phyloP scores from a whole-genome alignment of 1,140 invertebrate genomes.

The Arion vulgaris region DNA sequence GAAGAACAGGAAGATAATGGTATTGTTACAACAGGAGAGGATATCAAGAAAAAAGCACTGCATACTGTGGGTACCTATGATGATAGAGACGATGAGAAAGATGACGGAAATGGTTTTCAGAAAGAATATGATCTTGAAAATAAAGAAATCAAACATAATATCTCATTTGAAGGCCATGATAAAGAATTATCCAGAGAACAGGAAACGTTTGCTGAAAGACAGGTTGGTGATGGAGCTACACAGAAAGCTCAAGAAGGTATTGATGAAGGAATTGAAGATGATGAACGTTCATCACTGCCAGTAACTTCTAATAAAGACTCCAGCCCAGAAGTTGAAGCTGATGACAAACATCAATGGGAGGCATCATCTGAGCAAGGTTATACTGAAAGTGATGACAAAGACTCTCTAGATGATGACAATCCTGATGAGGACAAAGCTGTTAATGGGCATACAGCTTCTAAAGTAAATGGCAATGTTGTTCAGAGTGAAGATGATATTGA shows the following conservation, averaged over 20 bases:
- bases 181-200: neutral
- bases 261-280: slow-evolving; percentile 43
- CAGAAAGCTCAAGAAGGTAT: slow-evolving; percentile 18
- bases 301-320: slow-evolving; percentile 59
- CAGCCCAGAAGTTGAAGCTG: neutral
- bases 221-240: slow-evolving; percentile 3
- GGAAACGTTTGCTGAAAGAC: slow-evolving; percentile 23
- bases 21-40: slow-evolving; percentile 1
- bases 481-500: neutral
- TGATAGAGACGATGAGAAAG: slow-evolving; percentile 41
- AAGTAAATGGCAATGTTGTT: slow-evolving; percentile 10
- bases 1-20: slow-evolving; percentile 47
- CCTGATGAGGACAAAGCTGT: slow-evolving; percentile 56
- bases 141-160: neutral
- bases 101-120: slow-evolving; percentile 32
- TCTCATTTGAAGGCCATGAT: neutral
- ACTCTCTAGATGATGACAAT: slow-evolving; percentile 53
- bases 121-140: neutral
- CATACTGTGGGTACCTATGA: neutral
- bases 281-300: slow-evolving; percentile 53
- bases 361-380: neutral
- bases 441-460: slow-evolving; percentile 33
- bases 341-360: neutral
- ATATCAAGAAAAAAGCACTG: slow-evolving; percentile 34
- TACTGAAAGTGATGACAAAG: slow-evolving; percentile 49